Percentiles rank a stretch among this genome's conserved stretches.
These are phyloP conservation scores for Magallana nippona DNA, from an alignment of 2,888 invertebrate species.

Conservation along the genomic window DNA sequence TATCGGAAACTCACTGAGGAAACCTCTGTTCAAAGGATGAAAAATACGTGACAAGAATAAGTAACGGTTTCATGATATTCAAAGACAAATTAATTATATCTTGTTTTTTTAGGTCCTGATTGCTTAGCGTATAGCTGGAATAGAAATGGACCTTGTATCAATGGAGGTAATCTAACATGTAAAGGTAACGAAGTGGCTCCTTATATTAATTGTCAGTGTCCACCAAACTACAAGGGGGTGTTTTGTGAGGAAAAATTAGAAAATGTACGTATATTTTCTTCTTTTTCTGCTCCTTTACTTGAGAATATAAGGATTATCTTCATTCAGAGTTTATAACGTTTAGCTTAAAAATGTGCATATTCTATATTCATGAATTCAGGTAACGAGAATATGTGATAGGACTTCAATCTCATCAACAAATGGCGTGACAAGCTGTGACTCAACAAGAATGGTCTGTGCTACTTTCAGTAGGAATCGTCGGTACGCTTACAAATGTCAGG, in stretches of 20 bases:
- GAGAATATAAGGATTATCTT: too few species aligned
- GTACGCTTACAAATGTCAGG: not conserved
- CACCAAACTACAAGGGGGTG: not conserved
- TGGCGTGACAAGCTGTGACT: not conserved
- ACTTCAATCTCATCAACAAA: not conserved
- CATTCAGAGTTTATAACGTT: too few species aligned
- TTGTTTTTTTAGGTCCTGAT: not conserved
- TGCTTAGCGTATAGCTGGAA: not conserved
- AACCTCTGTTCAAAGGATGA: too few species aligned
- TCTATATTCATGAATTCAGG: not conserved
- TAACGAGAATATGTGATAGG: conserved; percentile 18
- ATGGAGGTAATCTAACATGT: too few species aligned
- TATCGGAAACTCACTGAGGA: too few species aligned
- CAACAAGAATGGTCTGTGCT: not conserved
- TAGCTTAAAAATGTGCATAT: too few species aligned
- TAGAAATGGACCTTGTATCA: not conserved
- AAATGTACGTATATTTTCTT: not conserved
- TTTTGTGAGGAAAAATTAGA: not conserved
- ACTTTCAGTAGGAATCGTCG: not conserved
- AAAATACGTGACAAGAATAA: too few species aligned
- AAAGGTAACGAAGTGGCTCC: not conserved
- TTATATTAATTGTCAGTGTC: not conserved
- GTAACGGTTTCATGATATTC: too few species aligned
- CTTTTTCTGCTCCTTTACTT: too few species aligned
- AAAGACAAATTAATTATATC: too few species aligned